Base-by-base conservation (phyloP, 2,888 invertebrate species). In the Lithosia quadra region DNA sequence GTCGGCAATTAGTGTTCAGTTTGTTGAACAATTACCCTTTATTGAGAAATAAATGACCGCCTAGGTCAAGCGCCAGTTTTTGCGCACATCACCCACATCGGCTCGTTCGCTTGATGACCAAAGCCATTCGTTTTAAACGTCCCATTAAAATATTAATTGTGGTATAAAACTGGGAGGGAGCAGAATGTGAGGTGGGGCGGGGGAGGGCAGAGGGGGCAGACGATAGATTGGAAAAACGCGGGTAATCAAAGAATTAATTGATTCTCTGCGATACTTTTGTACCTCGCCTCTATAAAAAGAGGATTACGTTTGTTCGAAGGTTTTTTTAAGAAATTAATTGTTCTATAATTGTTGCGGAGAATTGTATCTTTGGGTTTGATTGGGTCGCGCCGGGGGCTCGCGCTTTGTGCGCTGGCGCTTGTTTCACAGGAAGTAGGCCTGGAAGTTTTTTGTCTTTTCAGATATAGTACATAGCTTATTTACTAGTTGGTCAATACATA, bases 221-320 rank as follows among this genome's bases (percentile, higher is more conserved):
- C 57, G 67, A 63, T 66, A 70, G 81, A 83, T 80, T 77, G 78
- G 75, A 82, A 83, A 84, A 84, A 84, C 83, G 80, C 80, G 74
- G 79, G 84, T 84, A 86, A 84, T 87, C 83, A 83, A 82, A 82
- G 86, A 86, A 87, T 87, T 87, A 86, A 88, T 87, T 86, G 87
- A 86, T 85, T 82, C 80, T 79, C 68, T 81, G 74, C 76, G 67
- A 69, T 65, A 70, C 69, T 75, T 71, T 73, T 73, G 77, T 71
- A 72, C 75, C 63, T 65, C 63, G 58, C 39, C 75, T 65, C 58
- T 63, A 28, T 73, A 65, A 78, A 76, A 76, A 78, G 71, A 63
- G 68, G 61, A 73, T 74, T 78, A 74, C 76, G 68, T 62, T 79
- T 76, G 73, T 70, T 65, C 68, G 65, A 65, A 71, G 69, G 63